Conservation (phyloP, 2,888 invertebrate species). For the Conus canariensis region DNA sequence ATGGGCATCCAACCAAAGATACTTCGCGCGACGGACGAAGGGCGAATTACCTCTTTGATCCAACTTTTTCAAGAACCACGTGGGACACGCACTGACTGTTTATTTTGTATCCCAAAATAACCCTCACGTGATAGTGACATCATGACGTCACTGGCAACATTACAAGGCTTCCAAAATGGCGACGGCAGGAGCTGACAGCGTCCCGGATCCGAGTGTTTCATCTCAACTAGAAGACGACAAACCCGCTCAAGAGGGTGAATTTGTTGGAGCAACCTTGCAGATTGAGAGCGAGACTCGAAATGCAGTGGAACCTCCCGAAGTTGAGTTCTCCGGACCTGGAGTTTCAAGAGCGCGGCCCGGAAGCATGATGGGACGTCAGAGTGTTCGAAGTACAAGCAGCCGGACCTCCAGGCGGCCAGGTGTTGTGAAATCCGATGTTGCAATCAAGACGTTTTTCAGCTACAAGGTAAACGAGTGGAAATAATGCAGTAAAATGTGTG, state of each 20-base stretch:
- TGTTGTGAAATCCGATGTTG: slow-evolving; percentile 55
- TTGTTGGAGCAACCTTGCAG: slow-evolving; percentile 68
- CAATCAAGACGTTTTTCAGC: slow-evolving; percentile 59
- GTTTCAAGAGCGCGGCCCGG: slow-evolving; percentile 62
- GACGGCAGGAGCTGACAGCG: slow-evolving; percentile 7
- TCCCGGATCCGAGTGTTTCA: neutral
- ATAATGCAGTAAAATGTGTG: no score
- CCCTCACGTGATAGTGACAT: slow-evolving; percentile 25
- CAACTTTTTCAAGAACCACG: no score
- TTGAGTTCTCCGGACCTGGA: slow-evolving; percentile 52
- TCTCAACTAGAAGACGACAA: slow-evolving; percentile 65
- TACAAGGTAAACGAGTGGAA: slow-evolving; percentile 60
- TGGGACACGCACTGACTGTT: no score
- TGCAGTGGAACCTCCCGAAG: slow-evolving; percentile 50
- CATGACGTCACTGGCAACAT: slow-evolving; percentile 30
- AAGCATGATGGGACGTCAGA: slow-evolving; percentile 65
- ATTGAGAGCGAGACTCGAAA: slow-evolving; percentile 55
- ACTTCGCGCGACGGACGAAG: no score
- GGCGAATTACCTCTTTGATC: no score
- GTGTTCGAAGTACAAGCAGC: slow-evolving; percentile 64
- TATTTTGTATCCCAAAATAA: neutral
- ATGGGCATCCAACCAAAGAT: no score
- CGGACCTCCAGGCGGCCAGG: slow-evolving; percentile 65
- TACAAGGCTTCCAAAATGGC: slow-evolving; percentile 48
- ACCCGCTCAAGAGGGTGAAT: slow-evolving; percentile 59